Evolutionary conservation across 2,888 invertebrate species (phyloP), one percentile per base, ranked within the genome.

Genomic region (Polyploca ridens): DNA sequence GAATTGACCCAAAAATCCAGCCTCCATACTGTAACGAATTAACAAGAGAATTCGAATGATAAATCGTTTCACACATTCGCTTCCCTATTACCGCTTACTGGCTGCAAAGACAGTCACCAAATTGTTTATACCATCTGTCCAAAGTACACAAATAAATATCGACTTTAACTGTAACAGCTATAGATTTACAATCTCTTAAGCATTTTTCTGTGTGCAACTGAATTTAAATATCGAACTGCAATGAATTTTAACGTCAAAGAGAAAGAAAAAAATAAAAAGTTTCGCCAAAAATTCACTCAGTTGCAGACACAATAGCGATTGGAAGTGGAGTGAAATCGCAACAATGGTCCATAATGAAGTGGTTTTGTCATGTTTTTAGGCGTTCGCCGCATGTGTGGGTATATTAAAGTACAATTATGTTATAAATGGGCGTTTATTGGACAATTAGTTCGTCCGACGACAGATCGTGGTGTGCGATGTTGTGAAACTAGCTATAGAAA

Each of bases 401-500:
- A 85, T 88, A 90, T 93, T 92, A 90, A 88, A 86, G 82, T 73
- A 85, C 91, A 89, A 93, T 92, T 93, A 93, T 83, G 87, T 83
- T 86, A 84, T 88, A 90, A 90, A 91, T 88, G 85, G 87, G 76
- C 87, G 87, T 85, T 91, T 90, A 90, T 89, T 82, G 87, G 82
- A 81, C 91, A 87, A 91, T 93, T 92, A 91, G 88, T 77, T 79
- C 69, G 75, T 71, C 76, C 69, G 78, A 71, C 75, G 69, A 69
- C 69, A 69, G 69, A 77, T 76, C 72, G 73, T 73, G 75, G 61
- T 41, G 41, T 61, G 61, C 61, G 61, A 19, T 60, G 60, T 74
- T 84, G 76, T 73, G 85, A 85, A 85, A 86, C 79, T 71, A 71
- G 72, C 67, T 79, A 82, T 77, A 74, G 76, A 74, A 77, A 82